Conservation (phyloP, 2,797 vertebrate species). For the Sardinella longiceps region DNA sequence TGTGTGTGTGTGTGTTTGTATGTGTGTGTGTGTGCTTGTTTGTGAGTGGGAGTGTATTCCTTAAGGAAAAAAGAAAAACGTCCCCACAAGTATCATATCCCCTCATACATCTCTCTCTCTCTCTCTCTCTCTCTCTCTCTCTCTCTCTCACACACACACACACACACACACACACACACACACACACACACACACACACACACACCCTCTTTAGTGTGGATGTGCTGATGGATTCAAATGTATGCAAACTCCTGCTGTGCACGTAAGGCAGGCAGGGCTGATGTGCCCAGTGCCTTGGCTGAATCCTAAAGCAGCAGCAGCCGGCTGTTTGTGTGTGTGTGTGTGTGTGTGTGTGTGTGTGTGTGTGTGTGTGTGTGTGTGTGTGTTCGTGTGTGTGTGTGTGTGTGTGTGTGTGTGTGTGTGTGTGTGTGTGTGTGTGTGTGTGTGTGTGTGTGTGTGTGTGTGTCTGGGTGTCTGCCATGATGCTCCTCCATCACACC, state of each 20-base stretch:
- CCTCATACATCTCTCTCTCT: no score
- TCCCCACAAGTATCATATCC: not conserved
- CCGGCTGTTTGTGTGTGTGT: no score
- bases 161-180: not conserved
- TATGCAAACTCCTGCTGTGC: slow-evolving; percentile 53
- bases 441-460: not conserved
- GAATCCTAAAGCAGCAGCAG: not conserved
- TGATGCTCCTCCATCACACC: no score
- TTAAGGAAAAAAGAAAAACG: not conserved
- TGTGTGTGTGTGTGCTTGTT: not conserved
- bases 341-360: no score
- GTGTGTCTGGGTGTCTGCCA: not conserved
- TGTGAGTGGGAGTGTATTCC: not conserved
- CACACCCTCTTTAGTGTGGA: not conserved
- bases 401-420: not conserved
- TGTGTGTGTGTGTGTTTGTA: not conserved
- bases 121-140: not conserved
- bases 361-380: not conserved
- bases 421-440: slow-evolving; percentile 42
- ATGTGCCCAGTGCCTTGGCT: not conserved
- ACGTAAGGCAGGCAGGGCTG: not conserved
- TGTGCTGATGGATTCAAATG: slow-evolving; percentile 53
- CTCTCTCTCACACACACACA: not conserved
- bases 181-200: not conserved
- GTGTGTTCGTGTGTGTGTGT: not conserved